A percentile compares a stretch with the other conserved stretches of the same genome.
Evolutionary conservation across 2,113 vertebrate genomes (phyloP).

Genomic region (Bettongia penicillata): DNA sequence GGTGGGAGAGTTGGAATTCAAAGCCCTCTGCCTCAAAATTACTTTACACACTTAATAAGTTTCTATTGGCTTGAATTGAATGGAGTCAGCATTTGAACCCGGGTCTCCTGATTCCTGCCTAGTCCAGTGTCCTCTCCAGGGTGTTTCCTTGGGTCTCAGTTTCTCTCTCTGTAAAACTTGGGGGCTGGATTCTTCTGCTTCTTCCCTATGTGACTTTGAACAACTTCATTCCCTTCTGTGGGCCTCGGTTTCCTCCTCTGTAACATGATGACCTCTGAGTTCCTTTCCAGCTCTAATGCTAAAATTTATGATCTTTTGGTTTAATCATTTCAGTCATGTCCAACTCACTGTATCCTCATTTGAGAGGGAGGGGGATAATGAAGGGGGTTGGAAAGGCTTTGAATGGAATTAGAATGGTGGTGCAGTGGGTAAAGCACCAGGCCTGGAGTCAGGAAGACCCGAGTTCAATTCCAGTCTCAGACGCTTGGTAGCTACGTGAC

Average conservation of each 20-base stretch:
- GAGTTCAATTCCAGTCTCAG: too few relatives aligned
- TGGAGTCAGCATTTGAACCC: neutral
- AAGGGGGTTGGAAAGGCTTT: neutral
- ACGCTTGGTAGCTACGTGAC: too few relatives aligned
- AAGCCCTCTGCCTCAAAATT: neutral
- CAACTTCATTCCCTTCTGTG: neutral
- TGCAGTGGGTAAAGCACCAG: too few relatives aligned
- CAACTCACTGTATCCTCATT: neutral
- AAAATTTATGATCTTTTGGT: neutral
- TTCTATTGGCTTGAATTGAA: neutral
- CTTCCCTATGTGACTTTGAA: neutral
- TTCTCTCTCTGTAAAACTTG: too few relatives aligned
- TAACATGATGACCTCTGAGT: neutral
- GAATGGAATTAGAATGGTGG: neutral
- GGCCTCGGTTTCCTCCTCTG: neutral
- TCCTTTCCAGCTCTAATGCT: neutral
- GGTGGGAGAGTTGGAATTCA: neutral
- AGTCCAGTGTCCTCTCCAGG: too few relatives aligned
- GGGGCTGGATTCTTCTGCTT: too few relatives aligned
- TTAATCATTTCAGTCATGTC: neutral
- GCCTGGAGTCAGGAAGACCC: too few relatives aligned
- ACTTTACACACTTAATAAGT: neutral
- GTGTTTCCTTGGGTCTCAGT: too few relatives aligned
- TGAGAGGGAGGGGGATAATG: neutral
- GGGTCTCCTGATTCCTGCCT: too few relatives aligned